phyloP scores from a whole-genome alignment of 2,113 vertebrate genomes.

The Martes martes region DNA sequence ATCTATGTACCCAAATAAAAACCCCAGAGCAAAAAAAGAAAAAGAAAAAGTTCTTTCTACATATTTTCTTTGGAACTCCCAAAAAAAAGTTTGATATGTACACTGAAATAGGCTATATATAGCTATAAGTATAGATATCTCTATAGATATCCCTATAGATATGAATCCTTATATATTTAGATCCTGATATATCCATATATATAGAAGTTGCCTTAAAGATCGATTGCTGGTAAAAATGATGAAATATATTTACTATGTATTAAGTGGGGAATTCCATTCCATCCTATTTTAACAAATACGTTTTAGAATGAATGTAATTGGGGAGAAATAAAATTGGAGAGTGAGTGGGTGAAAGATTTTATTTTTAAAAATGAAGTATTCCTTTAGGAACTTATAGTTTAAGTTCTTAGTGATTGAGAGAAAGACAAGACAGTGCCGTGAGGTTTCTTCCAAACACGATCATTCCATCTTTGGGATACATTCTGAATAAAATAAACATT shows the following conservation, averaged over 20 bases:
- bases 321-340: not conserved
- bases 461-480: not conserved
- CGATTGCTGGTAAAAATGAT: not conserved
- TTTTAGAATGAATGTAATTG: not conserved
- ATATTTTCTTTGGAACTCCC: not conserved
- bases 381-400: not conserved
- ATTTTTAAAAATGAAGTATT: not conserved
- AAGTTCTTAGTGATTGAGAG: not conserved
- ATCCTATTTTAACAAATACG: not conserved
- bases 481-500: conserved; percentile 39
- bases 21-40: not conserved
- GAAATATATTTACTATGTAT: not conserved
- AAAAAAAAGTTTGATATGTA: not conserved
- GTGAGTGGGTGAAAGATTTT: not conserved
- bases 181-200: not conserved
- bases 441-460: not conserved
- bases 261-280: not conserved
- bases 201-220: not conserved
- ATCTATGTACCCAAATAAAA: not conserved
- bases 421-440: not conserved
- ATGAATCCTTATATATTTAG: not conserved
- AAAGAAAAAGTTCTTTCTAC: not conserved
- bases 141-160: not conserved
- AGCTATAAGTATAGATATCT: not conserved
- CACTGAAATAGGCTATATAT: not conserved